A percentile compares a stretch with the other conserved stretches of the same genome.
These are phyloP conservation scores for Lineus longissimus DNA, from an alignment of 1,140 invertebrate genomes.

Conservation along the genomic window DNA sequence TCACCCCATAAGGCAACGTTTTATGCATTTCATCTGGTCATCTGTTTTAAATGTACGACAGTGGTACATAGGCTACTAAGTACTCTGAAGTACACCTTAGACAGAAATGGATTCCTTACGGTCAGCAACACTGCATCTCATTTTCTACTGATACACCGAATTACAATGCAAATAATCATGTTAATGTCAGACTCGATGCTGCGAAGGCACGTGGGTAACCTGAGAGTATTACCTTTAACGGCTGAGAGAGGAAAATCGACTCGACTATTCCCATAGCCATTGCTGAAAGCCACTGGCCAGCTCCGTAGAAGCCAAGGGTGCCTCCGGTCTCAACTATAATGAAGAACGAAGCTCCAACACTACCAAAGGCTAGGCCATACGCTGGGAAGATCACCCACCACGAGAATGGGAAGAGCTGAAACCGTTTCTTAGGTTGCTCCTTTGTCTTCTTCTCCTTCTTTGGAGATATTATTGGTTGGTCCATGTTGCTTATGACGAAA, in stretches of 20 bases:
- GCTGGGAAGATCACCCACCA: constrained; percentile 27
- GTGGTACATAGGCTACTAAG: too few relatives aligned
- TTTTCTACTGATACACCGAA: too few relatives aligned
- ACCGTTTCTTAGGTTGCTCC: constrained; percentile 16
- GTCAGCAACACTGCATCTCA: too few relatives aligned
- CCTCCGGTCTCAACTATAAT: constrained; percentile 26
- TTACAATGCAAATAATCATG: too few relatives aligned
- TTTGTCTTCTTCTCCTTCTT: not conserved
- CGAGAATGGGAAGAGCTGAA: constrained; percentile 20
- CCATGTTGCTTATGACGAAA: not conserved
- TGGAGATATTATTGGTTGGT: not conserved
- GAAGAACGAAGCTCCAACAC: constrained; percentile 24
- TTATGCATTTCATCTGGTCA: too few relatives aligned
- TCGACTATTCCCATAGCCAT: constrained; percentile 30
- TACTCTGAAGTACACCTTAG: too few relatives aligned
- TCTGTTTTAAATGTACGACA: too few relatives aligned
- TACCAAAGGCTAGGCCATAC: constrained; percentile 24
- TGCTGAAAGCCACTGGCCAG: constrained; percentile 29
- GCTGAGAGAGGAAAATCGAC: constrained; percentile 34
- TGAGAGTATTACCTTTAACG: constrained; percentile 39
- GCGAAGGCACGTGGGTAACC: too few relatives aligned
- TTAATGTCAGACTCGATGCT: too few relatives aligned
- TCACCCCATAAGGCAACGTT: too few relatives aligned
- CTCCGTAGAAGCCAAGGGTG: constrained; percentile 28
- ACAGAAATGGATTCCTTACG: too few relatives aligned